Conservation (phyloP, 2,113 vertebrate species). For the Agapornis roseicollis region DNA sequence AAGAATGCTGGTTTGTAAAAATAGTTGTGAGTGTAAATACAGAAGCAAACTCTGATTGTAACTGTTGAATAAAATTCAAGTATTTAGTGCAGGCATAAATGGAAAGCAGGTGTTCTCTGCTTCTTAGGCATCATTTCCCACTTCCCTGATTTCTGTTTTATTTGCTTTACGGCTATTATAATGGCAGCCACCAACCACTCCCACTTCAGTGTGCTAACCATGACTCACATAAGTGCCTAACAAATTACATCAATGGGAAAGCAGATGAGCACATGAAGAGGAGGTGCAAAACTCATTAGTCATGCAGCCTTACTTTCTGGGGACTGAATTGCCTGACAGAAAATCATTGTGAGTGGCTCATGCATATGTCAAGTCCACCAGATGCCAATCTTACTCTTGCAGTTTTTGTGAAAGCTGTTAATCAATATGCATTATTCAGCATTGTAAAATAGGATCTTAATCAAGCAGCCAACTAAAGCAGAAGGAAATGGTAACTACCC, state of each 20-base stretch:
- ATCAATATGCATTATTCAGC: slow-evolving; percentile 20
- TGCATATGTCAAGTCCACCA: slow-evolving; percentile 55
- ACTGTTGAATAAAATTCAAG: background rate
- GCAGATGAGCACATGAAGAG: background rate
- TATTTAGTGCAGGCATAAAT: background rate
- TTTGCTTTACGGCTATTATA: slow-evolving; percentile 13
- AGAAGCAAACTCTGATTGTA: background rate
- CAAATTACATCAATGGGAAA: slow-evolving; percentile 32
- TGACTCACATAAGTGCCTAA: slow-evolving; percentile 34
- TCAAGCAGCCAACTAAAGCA: background rate
- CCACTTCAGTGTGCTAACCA: background rate
- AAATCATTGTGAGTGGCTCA: background rate
- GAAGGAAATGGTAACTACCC: background rate
- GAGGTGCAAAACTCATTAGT: slow-evolving; percentile 39
- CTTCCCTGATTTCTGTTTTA: background rate
- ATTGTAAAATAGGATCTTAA: slow-evolving; percentile 21
- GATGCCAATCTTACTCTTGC: slow-evolving; percentile 45
- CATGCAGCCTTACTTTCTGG: slow-evolving; percentile 25
- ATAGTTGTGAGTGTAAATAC: background rate
- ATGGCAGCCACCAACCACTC: background rate
- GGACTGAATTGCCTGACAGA: slow-evolving; percentile 29
- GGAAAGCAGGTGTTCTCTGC: slow-evolving; percentile 3
- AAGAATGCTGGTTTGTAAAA: background rate
- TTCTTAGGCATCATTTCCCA: background rate
- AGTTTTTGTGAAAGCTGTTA: slow-evolving; percentile 16